Conservation (phyloP, 1,140 invertebrate species). For the Leptinotarsa defecta region DNA sequence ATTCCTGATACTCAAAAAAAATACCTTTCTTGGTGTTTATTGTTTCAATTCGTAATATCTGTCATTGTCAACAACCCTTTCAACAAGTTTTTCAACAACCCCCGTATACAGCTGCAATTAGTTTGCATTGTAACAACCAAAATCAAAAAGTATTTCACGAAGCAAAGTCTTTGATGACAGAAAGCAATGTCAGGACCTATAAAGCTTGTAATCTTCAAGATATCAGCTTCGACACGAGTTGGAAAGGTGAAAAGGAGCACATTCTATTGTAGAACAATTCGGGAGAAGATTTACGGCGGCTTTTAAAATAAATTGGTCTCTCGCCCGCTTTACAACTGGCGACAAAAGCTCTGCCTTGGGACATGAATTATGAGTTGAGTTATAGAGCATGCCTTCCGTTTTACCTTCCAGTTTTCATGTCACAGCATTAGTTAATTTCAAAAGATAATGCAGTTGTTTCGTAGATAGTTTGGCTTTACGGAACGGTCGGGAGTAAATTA, state of each 20-base stretch:
- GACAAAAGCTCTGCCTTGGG: constrained; percentile 26
- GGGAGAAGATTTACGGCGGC: constrained; percentile 31
- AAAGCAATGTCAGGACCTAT: not conserved
- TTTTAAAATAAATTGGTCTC: constrained; percentile 35
- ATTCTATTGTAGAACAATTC: constrained; percentile 6
- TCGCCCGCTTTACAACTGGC: constrained; percentile 33
- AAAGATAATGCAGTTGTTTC: not conserved
- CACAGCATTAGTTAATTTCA: not conserved
- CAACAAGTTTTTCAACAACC: too few species aligned
- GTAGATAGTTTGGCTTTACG: not conserved
- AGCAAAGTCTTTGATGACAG: not conserved
- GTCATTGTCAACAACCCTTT: too few species aligned
- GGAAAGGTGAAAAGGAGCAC: not conserved
- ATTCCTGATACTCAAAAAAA: too few species aligned
- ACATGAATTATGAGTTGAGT: constrained; percentile 30
- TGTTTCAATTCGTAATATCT: too few species aligned
- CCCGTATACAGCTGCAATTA: too few species aligned
- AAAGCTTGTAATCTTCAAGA: constrained; percentile 11
- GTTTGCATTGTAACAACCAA: too few species aligned
- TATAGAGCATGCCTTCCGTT: too few species aligned
- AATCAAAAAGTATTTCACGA: not conserved
- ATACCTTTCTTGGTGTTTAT: too few species aligned
- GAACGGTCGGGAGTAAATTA: too few species aligned
- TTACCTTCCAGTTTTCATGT: not conserved
- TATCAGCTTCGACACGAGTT: not conserved